A percentile compares a stretch with the other conserved stretches of the same genome.
Conservation (phyloP, 2,888 invertebrate species). For the Cheilosia scutellata region DNA sequence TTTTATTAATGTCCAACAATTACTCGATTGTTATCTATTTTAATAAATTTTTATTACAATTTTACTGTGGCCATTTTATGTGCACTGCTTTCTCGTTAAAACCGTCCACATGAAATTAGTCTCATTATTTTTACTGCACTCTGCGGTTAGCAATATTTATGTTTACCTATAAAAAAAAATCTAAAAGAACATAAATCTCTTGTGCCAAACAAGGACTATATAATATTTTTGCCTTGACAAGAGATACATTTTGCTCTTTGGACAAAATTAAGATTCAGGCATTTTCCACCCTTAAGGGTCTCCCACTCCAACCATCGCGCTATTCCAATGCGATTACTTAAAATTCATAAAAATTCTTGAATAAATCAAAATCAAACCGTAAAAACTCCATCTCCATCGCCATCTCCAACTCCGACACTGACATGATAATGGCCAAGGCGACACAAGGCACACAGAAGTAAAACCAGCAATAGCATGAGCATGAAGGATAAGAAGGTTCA, state of each 20-base stretch:
- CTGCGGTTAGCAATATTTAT: constrained; percentile 42
- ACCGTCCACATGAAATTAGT: constrained; percentile 43
- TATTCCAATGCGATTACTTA: constrained; percentile 41
- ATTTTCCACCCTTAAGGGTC: background rate
- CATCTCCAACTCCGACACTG: constrained; percentile 12
- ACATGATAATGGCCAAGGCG: constrained; percentile 50
- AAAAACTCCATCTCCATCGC: constrained; percentile 34
- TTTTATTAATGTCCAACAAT: constrained; percentile 44
- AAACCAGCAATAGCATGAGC: too few species aligned
- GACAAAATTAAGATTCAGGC: constrained; percentile 53
- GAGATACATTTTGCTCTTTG: constrained; percentile 10
- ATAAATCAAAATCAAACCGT: constrained; percentile 73
- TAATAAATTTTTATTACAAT: constrained; percentile 45
- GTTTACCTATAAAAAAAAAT: constrained; percentile 39
- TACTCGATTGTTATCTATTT: constrained; percentile 54
- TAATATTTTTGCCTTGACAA: constrained; percentile 23
- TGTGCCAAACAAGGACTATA: constrained; percentile 28
- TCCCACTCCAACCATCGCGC: background rate
- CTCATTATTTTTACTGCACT: constrained; percentile 61
- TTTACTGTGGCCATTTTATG: constrained; percentile 53
- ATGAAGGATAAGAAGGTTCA: constrained; percentile 9
- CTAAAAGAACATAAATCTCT: constrained; percentile 24
- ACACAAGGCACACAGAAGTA: background rate
- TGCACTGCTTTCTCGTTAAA: constrained; percentile 28
- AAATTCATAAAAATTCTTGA: constrained; percentile 68